Evolutionary conservation across 1,140 invertebrate genomes (phyloP), one percentile per base, ranked within the genome.

Genomic region (Cydia amplana): DNA sequence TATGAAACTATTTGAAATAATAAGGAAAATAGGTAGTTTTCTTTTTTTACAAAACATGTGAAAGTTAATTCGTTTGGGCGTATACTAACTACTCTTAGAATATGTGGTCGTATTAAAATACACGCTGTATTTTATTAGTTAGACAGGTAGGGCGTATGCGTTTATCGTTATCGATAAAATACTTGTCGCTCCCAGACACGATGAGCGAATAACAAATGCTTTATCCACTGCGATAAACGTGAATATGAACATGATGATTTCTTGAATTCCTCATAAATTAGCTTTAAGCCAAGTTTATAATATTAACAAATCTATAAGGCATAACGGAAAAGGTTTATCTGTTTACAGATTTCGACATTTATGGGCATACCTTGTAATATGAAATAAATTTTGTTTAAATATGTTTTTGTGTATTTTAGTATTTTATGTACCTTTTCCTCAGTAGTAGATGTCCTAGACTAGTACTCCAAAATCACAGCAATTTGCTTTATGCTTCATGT

Each of bases 401-500:
- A 70, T 70, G 43, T 70, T 70, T 43, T 70, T 70, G 65, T 70
- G 65, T 70, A 70, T 70, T 70, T 65, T 70, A 70, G 65, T 70
- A 70, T 36, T 70, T 70, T 20, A 36, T 70, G 32, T 67, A 67
- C 65, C 65, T 70, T 16, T 70, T 40, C 65, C 65, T 70, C 6
- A 40, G 64, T 67, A 36, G 64, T 32, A 12, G 2, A 67, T 55
- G n/a, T 32, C 32, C 28, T 64, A 67, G 28, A n/a, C 32, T 32
- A 20, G 32, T 70, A 18, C 5, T 25, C 40, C 74, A 77, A 63
- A 70, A 10, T 73, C 73, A 64, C 60, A 73, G 65, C 46, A 40
- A 46, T 67, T 73, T 79, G 77, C 75, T 78, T 79, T 25, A n/a
- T 40, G 79, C 79, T 80, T 80, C 55, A 14, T 80, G 73, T 76